Evolutionary conservation across 1,140 invertebrate species (phyloP).

Genomic region (Capitella teleta): DNA sequence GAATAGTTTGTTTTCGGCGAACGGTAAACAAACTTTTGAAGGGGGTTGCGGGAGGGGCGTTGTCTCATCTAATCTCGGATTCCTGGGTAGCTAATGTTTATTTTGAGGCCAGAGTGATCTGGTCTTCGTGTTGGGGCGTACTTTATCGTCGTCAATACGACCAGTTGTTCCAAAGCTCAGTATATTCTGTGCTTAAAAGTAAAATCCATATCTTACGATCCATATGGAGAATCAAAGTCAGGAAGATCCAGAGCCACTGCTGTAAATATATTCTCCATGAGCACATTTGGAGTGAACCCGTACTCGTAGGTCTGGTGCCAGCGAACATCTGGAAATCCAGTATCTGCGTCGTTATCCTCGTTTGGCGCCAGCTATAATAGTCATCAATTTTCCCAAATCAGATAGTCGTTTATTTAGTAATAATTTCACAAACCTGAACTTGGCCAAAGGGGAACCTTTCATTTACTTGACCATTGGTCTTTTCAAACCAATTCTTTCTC

Average conservation of each 20-base stretch:
- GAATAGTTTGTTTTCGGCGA: too few relatives aligned
- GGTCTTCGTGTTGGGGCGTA: neutral
- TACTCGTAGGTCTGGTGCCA: neutral
- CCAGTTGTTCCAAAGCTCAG: neutral
- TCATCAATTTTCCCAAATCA: neutral
- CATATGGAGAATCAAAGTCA: neutral
- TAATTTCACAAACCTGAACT: conserved; percentile 4
- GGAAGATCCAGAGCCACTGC: neutral
- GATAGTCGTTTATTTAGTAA: neutral
- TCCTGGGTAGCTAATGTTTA: too few relatives aligned
- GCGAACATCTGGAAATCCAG: neutral
- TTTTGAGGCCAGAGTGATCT: too few relatives aligned
- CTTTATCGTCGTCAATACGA: neutral
- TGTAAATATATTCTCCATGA: neutral
- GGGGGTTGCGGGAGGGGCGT: too few relatives aligned
- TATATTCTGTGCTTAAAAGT: neutral
- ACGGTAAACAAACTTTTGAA: too few relatives aligned
- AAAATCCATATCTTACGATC: neutral
- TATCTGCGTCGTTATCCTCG: neutral
- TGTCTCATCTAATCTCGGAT: too few relatives aligned
- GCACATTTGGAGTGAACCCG: neutral
- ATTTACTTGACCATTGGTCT: neutral
- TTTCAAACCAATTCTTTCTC: neutral
- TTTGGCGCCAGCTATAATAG: neutral
- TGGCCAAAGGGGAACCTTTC: neutral